phyloP scores from a whole-genome alignment of 2,888 invertebrate species.

The Anarsia innoxiella region DNA sequence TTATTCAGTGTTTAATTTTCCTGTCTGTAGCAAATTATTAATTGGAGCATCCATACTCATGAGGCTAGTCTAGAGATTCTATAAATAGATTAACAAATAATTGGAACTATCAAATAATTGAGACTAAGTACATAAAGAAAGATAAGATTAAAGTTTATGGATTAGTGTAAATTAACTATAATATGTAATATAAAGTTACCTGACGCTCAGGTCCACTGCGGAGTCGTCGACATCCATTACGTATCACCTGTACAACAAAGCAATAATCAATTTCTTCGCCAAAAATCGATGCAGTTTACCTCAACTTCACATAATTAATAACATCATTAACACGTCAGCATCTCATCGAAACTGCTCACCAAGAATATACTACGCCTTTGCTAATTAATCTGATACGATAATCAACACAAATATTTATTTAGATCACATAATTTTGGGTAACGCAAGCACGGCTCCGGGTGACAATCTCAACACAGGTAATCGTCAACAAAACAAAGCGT shows the following conservation, averaged over 20 bases:
- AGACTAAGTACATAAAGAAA: no score
- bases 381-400: constrained; percentile 14
- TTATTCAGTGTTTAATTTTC: no score
- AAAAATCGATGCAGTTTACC: constrained; percentile 30
- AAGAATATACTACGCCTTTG: constrained; percentile 13
- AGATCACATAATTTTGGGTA: constrained; percentile 17
- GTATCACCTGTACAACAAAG: constrained; percentile 35
- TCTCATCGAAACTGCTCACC: constrained; percentile 4
- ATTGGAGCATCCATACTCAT: no score
- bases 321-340: constrained; percentile 1
- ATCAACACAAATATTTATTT: constrained; percentile 21
- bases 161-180: neutral
- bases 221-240: constrained; percentile 92
- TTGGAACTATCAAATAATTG: no score
- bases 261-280: constrained; percentile 18
- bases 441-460: no score
- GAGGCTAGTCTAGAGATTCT: no score
- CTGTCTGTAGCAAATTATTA: no score
- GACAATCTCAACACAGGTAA: neutral
- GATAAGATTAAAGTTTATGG: no score
- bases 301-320: constrained; percentile 1
- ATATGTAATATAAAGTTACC: constrained; percentile 64
- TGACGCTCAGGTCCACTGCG: constrained; percentile 91
- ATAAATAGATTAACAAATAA: no score
- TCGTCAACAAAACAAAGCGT: constrained; percentile 8